Percentiles rank a stretch among this genome's conserved stretches.
phyloP scores from a whole-genome alignment of 2,888 invertebrate genomes.

The Linnaemya tessellans region DNA sequence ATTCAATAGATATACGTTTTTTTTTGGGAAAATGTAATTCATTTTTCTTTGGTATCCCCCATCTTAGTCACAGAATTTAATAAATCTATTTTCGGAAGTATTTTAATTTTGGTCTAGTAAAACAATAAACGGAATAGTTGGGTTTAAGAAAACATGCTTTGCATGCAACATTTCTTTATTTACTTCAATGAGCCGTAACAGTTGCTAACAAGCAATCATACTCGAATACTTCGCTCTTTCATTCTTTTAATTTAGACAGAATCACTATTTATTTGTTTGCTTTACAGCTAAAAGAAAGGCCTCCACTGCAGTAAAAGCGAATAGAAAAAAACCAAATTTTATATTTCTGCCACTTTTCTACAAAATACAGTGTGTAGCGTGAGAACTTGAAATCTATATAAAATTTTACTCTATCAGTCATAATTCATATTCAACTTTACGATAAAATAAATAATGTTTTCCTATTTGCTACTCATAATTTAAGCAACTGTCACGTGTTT shows the following conservation, averaged over 20 bases:
- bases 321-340: neutral
- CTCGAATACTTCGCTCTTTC: conserved; percentile 4
- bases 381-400: conserved; percentile 61
- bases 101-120: conserved; percentile 26
- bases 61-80: neutral
- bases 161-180: conserved; percentile 72
- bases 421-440: conserved; percentile 56
- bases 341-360: neutral
- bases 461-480: conserved; percentile 3
- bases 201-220: conserved; percentile 57
- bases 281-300: conserved; percentile 38
- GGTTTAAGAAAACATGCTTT: conserved; percentile 31
- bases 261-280: neutral
- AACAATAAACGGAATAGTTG: conserved; percentile 62
- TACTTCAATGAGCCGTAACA: conserved; percentile 71
- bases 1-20: no score
- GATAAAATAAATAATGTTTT: conserved; percentile 6
- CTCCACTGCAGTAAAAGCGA: conserved; percentile 11
- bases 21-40: no score
- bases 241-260: conserved; percentile 26
- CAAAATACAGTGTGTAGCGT: conserved; percentile 56
- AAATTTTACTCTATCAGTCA: conserved; percentile 50
- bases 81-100: conserved; percentile 1
- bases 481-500: conserved; percentile 57
- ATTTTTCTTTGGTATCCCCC: no score